A percentile compares a stretch with the other conserved stretches of the same genome.
Evolutionary conservation across 2,113 vertebrate genomes (phyloP).

Genomic region (Lipotes vexillifer): DNA sequence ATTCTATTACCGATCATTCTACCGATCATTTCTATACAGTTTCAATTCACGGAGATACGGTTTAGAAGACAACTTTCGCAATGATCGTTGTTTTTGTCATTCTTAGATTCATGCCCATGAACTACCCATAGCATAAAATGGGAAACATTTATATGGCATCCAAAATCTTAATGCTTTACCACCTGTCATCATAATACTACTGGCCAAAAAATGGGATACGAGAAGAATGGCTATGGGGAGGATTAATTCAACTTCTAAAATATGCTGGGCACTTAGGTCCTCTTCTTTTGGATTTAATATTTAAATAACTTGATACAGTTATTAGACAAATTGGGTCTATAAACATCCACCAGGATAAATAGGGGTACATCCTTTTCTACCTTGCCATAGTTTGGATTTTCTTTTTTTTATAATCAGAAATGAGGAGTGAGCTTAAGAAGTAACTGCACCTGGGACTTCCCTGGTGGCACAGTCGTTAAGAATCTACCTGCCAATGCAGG

Average conservation of each 20-base stretch:
- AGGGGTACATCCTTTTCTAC: neutral
- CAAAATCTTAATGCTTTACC: neutral
- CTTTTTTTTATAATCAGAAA: neutral
- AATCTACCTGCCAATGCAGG: too few species aligned
- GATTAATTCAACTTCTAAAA: constrained; percentile 16
- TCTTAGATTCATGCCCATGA: neutral
- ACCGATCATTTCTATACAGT: neutral
- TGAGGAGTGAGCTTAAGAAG: neutral
- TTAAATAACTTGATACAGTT: neutral
- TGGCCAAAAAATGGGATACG: neutral
- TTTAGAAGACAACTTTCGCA: neutral
- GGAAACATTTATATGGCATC: neutral
- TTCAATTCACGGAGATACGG: neutral
- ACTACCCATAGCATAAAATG: neutral
- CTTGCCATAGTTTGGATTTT: neutral
- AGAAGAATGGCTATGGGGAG: neutral
- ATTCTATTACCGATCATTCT: neutral
- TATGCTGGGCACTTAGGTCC: neutral
- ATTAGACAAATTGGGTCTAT: neutral
- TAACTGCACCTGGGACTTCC: neutral
- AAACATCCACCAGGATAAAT: neutral
- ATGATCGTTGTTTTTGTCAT: neutral
- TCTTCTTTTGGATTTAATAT: neutral
- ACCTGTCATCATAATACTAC: neutral
- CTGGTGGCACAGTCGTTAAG: too few species aligned